Evolutionary conservation across 2,113 vertebrate genomes (phyloP), one percentile per base, ranked within the genome.

Genomic region (Labrus mixtus): DNA sequence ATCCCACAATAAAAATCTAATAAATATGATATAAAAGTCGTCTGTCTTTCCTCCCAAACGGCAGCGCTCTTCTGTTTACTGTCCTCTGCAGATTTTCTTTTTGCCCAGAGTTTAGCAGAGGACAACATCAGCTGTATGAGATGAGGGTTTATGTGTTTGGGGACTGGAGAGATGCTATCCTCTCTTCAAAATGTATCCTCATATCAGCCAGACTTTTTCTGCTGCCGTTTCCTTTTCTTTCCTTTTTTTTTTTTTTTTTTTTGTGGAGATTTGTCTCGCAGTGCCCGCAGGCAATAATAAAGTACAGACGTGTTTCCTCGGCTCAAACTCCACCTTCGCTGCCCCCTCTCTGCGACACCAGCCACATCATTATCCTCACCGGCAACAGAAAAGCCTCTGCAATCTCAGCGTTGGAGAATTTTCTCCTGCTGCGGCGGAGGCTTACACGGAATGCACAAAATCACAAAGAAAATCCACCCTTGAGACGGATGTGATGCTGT

Each of bases 211-310:
- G n/a, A 36, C 65, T 19, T 8, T 72, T 84, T 67, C 54, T 73
- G 55, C 70, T 48, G 55, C 58, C 72, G 50, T 76, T 82, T 58
- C 33, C 48, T 53, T n/a, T n/a, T n/a, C n/a, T n/a, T n/a, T n/a
- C n/a, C n/a, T n/a, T n/a, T n/a, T n/a, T n/a, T n/a, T n/a, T n/a
- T n/a, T n/a, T n/a, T n/a, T n/a, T n/a, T n/a, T n/a, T n/a, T n/a
- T n/a, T n/a, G 79, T 50, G 17, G 25, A 78, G 78, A 87, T 87
- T 64, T 82, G 64, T 85, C 66, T 86, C 33, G 11, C 60, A 56
- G 22, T 41, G 78, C 81, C 83, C 50, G 57, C 87, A 78, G 88
- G 89, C 90, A 76, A 39, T 65, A 88, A 91, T 89, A 90, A 90
- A 88, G 73, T 67, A 80, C 67, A 76, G 72, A 60, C 83, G 73